Evolutionary conservation across 2,113 vertebrate species (phyloP).

Genomic region (Rhynchopsitta pachyrhyncha): DNA sequence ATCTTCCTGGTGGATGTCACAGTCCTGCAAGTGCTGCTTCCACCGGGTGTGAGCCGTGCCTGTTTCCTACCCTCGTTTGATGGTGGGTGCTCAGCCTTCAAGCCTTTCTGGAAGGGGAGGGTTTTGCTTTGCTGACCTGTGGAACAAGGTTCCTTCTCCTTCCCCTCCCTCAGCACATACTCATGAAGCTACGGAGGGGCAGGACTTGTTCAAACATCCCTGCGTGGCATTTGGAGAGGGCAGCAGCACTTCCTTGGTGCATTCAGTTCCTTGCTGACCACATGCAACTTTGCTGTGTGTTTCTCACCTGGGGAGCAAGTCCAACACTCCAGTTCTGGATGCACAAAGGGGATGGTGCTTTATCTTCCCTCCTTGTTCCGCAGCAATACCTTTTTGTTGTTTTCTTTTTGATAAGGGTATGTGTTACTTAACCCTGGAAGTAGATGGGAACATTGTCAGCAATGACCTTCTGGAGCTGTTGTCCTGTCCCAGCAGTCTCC

Average conservation of each 20-base stretch:
- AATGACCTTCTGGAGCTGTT: not conserved
- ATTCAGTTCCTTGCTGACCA: not conserved
- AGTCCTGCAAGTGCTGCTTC: not conserved
- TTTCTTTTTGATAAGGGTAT: not conserved
- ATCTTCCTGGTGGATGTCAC: not conserved
- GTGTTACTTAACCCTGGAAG: not conserved
- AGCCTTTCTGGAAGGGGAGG: not conserved
- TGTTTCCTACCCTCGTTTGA: rapidly evolving
- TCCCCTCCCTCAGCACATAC: not conserved
- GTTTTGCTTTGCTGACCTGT: not conserved
- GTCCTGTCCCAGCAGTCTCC: not conserved
- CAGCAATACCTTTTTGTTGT: not conserved
- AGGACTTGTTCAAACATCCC: rapidly evolving
- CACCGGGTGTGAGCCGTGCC: rapidly evolving
- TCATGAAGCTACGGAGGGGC: too few relatives aligned
- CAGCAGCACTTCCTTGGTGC: not conserved
- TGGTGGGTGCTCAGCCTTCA: not conserved
- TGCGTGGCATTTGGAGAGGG: rapidly evolving
- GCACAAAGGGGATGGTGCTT: not conserved
- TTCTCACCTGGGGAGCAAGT: not conserved
- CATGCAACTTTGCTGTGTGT: not conserved
- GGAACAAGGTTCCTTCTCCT: not conserved
- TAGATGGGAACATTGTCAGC: not conserved
- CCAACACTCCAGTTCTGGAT: not conserved
- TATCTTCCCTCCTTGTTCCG: not conserved